Base-by-base conservation (phyloP, 2,113 vertebrate species). In the Suricata suricatta region DNA sequence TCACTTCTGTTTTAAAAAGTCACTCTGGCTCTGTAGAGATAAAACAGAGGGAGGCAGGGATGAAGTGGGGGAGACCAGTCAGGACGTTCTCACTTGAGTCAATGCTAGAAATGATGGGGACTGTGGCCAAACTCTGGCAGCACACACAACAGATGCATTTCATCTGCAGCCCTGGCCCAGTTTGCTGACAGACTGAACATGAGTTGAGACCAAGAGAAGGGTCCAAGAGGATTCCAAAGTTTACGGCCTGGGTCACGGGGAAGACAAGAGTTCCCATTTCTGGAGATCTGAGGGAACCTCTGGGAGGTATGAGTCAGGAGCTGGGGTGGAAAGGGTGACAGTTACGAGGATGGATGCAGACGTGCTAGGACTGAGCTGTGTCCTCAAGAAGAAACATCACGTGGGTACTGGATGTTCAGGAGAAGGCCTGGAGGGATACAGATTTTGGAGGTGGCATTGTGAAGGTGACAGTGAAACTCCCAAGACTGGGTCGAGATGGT, bases 281-380 rank as follows among this genome's bases (percentile, higher is more conserved):
- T 0, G 12, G 35, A 90, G 19, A 86, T 13, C 27, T 71, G 16
- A 47, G 54, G 44, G 57, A 71, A 35, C 15, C 31, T 64, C 2
- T 19, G 35, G 81, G 41, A 64, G 84, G 17, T 35, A 27, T 10
- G 5, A 31, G 13, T 31, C 82, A 71, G 71, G 57, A 27, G 7
- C 29, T 2, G 0, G 6, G 5, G 23, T 3, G 13, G 14, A 15
- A 80, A 16, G 54, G 7, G 50, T 14, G 3, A 21, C 80, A 50
- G 86, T 29, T 12, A 50, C 82, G 50, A 80, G 19, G 23, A 84
- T 27, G 2, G 5, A 76, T 19, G 41, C 68, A 38, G 52, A 94
- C 2, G 0, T 0, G 0, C 50, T 63, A 57, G 14, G n/a, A 74
- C 0, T 69, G 38, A 60, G 25, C 1, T 66, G 3, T 17, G 2